phyloP scores from a whole-genome alignment of 2,113 vertebrate genomes.

The Fulica atra region DNA sequence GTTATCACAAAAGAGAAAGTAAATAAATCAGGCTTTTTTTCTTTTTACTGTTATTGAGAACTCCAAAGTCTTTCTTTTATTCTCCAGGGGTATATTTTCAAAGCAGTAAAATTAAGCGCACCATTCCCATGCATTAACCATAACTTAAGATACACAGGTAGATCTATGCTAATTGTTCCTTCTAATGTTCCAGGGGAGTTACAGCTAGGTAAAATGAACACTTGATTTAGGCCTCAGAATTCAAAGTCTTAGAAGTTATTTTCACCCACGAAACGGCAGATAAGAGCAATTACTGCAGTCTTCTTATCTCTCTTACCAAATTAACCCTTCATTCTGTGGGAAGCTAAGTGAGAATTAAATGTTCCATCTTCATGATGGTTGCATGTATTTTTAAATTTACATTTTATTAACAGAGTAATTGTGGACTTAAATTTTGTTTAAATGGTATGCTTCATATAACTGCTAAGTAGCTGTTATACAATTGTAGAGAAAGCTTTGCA shows the following conservation, averaged over 20 bases:
- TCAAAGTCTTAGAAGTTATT: conserved; percentile 67
- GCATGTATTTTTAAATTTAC: conserved; percentile 78
- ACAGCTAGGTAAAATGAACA: conserved; percentile 38
- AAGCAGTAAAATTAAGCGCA: conserved; percentile 55
- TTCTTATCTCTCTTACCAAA: conserved; percentile 66
- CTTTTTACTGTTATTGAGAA: conserved; percentile 34
- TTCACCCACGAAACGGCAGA: conserved; percentile 52
- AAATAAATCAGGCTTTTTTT: conserved; percentile 9
- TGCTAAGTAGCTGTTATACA: conserved; percentile 76
- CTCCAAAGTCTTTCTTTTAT: conserved; percentile 35
- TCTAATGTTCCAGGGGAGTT: conserved; percentile 58
- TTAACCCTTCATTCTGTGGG: conserved; percentile 76
- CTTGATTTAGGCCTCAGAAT: conserved; percentile 61
- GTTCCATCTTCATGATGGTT: conserved; percentile 63
- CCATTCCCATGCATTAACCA: conserved; percentile 52
- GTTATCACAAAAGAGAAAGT: not conserved
- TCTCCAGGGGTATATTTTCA: conserved; percentile 52
- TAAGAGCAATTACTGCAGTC: conserved; percentile 71
- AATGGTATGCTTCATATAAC: conserved; percentile 73
- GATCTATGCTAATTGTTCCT: conserved; percentile 56
- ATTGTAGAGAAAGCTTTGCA: conserved; percentile 67
- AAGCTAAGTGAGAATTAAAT: conserved; percentile 72
- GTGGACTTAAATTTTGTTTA: conserved; percentile 79
- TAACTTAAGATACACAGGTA: conserved; percentile 45
- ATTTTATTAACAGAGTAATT: conserved; percentile 80